phyloP scores from a whole-genome alignment of 2,113 vertebrate species.

The Sorex fumeus region DNA sequence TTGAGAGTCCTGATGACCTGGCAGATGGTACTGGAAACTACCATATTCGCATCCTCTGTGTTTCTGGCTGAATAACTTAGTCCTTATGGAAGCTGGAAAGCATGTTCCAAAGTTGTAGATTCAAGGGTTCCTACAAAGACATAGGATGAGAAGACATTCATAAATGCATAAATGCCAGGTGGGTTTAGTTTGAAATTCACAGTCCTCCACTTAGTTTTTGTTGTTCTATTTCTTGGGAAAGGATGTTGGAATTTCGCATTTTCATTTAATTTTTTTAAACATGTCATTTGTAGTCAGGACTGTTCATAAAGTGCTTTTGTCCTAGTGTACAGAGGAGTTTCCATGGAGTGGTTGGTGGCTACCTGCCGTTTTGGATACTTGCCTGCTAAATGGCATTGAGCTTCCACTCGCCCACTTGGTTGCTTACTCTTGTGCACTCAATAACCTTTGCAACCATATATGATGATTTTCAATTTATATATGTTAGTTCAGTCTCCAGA shows the following conservation, averaged over 20 bases:
- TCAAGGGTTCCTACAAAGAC: slow-evolving; percentile 24
- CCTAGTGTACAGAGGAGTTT: background rate
- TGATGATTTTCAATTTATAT: background rate
- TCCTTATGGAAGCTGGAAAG: slow-evolving; percentile 44
- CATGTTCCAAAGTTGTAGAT: background rate
- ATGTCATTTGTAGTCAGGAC: background rate
- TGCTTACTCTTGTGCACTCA: background rate
- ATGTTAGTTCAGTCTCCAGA: background rate
- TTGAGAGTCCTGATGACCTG: background rate
- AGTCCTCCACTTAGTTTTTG: slow-evolving; percentile 4
- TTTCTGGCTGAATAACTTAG: slow-evolving; percentile 1
- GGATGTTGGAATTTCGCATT: background rate
- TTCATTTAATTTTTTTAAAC: background rate
- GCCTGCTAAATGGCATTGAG: background rate
- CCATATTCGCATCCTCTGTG: background rate
- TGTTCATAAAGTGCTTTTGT: background rate
- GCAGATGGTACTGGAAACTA: background rate
- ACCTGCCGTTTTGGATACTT: no score
- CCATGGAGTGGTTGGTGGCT: no score
- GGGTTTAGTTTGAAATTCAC: background rate
- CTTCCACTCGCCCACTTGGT: background rate
- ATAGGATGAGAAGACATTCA: background rate
- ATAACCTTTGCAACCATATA: background rate
- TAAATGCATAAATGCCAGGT: background rate
- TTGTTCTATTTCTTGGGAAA: slow-evolving; percentile 4